Evolutionary conservation across 37 sponge, comb jelly and placozoan species (phyloP).

Genomic region (Ianthella basta): DNA sequence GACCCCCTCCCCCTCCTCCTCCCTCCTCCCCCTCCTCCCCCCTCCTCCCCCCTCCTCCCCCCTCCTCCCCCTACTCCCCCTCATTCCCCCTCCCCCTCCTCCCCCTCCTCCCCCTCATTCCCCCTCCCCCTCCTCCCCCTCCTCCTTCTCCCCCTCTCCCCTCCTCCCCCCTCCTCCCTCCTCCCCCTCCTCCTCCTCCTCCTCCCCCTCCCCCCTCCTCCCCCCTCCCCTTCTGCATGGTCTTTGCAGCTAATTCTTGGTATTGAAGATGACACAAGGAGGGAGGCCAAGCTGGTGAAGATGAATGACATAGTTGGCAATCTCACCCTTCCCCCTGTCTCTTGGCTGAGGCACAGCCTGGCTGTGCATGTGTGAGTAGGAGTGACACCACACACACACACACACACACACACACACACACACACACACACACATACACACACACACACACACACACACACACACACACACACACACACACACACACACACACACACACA

Average conservation of each 20-base stretch:
- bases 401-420: neutral
- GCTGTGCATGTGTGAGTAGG: constrained; percentile 36
- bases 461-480: no score
- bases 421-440: neutral
- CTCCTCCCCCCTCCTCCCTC: neutral
- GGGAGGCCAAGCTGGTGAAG: constrained; percentile 59
- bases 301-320: constrained; percentile 48
- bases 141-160: no score
- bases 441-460: neutral
- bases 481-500: no score
- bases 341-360: neutral
- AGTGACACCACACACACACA: neutral
- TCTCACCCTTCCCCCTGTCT: constrained; percentile 54
- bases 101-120: neutral
- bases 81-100: neutral
- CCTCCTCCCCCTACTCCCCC: no score
- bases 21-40: no score
- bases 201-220: neutral
- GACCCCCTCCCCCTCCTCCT: no score
- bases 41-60: no score
- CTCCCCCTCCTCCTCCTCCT: neutral
- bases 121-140: constrained; percentile 7
- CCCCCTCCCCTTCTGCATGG: no score
- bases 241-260: constrained; percentile 23
- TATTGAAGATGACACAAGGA: constrained; percentile 47